Evolutionary conservation across 2,113 vertebrate species (phyloP).

Genomic region (Python bivittatus): DNA sequence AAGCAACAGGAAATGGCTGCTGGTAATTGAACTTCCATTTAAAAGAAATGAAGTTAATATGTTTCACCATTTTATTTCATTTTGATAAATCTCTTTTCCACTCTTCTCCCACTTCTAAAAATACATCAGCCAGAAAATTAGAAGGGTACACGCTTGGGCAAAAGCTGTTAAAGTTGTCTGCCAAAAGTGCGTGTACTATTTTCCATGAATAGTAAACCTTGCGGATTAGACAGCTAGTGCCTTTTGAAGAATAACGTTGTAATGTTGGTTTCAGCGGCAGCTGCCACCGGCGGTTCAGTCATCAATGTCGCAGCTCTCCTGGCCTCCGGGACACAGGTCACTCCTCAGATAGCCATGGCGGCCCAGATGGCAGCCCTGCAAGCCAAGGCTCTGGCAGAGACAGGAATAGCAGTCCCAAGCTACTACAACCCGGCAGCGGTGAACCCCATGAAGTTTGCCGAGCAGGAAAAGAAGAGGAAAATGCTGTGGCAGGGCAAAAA

Average conservation of each 20-base stretch:
- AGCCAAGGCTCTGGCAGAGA: slow-evolving; percentile 94
- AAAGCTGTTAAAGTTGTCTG: not conserved
- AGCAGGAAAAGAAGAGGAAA: slow-evolving; percentile 97
- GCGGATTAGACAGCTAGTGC: not conserved
- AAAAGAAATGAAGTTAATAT: not conserved
- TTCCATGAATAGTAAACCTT: not conserved
- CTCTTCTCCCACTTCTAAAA: not conserved
- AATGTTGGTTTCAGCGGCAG: slow-evolving; percentile 66
- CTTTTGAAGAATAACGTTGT: not conserved
- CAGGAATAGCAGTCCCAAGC: slow-evolving; percentile 96
- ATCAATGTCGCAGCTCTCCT: slow-evolving; percentile 95
- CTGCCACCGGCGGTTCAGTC: slow-evolving; percentile 82
- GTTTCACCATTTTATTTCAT: not conserved
- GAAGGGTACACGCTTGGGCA: not conserved
- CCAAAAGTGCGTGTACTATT: not conserved
- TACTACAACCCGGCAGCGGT: slow-evolving; percentile 97
- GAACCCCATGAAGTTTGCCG: slow-evolving; percentile 96
- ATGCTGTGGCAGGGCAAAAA: slow-evolving; percentile 98
- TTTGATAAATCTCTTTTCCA: not conserved
- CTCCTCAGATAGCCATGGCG: slow-evolving; percentile 98
- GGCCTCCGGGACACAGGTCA: slow-evolving; percentile 96
- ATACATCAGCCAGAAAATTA: not conserved
- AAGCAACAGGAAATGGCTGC: slow-evolving; percentile 91
- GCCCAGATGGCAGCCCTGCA: slow-evolving; percentile 98
- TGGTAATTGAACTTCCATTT: slow-evolving; percentile 70